Percentiles rank a stretch among this genome's conserved stretches.
These are phyloP conservation scores for Hirtodrosophila histrioides DNA, from an alignment of 2,888 invertebrate genomes.

Conservation along the genomic window DNA sequence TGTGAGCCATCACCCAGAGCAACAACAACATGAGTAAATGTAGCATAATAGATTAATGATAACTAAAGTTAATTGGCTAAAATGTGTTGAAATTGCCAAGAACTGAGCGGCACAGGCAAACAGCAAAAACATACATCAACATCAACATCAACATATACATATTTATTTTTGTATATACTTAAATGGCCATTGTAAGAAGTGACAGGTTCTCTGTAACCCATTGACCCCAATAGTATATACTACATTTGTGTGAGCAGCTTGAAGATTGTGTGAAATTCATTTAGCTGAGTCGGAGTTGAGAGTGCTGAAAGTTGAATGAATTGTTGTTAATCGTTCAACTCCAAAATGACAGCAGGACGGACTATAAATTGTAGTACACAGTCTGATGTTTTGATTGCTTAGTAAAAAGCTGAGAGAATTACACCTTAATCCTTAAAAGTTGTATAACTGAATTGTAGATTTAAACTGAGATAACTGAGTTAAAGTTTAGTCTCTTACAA, in stretches of 20 bases:
- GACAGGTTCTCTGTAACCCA: conserved; percentile 38
- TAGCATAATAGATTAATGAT: conserved; percentile 54
- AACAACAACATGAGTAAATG: conserved; percentile 1
- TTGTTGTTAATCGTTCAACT: conserved; percentile 28
- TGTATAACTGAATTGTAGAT: too few relatives aligned
- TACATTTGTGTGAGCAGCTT: background rate
- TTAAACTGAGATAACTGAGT: too few relatives aligned
- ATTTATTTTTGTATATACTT: background rate
- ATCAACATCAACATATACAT: conserved; percentile 5
- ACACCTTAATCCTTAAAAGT: too few relatives aligned
- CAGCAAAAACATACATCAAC: conserved; percentile 9
- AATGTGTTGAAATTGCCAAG: conserved; percentile 43
- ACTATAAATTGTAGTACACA: conserved; percentile 2
- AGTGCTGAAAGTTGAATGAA: conserved; percentile 33
- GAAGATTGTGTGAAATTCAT: conserved; percentile 23
- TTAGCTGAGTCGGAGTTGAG: conserved; percentile 6
- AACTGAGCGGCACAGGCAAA: background rate
- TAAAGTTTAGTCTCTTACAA: too few relatives aligned
- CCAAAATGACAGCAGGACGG: conserved; percentile 28
- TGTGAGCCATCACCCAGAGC: background rate
- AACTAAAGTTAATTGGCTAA: conserved; percentile 58
- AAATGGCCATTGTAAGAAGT: conserved; percentile 17
- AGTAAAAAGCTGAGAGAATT: too few relatives aligned
- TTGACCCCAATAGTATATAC: conserved; percentile 36
- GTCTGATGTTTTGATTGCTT: too few relatives aligned